Base-by-base conservation (phyloP, 2,888 invertebrate genomes). In the Pterostichus madidus region DNA sequence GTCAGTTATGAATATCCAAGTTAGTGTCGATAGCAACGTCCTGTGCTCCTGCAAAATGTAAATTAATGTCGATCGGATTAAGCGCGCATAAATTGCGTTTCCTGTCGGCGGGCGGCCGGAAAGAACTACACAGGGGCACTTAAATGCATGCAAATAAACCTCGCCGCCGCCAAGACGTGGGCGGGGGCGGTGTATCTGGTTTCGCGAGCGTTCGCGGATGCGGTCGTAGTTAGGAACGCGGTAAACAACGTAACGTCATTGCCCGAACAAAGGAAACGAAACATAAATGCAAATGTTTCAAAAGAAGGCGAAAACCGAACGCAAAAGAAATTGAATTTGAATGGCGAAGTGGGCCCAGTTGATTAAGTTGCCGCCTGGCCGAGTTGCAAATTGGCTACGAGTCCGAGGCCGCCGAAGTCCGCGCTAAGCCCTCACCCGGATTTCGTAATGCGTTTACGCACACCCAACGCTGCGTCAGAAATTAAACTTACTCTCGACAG, bases 291-390 rank as follows among this genome's bases (percentile, higher is more conserved):
- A 71, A 80, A 80, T 80, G 80, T 53, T 80, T 53, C 68, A 71
- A 71, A 85, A 84, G 83, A 84, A 78, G 83, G 83, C 83, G 84
- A 83, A 84, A 85, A 84, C 85, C 83, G 85, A 85, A 85, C 85
- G 59, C 85, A 83, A 73, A 79, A 79, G 77, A 84, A 85, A 86
- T 86, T 85, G 84, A 85, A 85, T 86, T 85, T 85, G 85, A 86
- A 85, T 85, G 84, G 84, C 84, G 84, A 85, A 84, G 84, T 85
- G 81, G 71, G 85, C 84, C 84, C 75, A 56, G 85, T 84, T 85
- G 84, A 85, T 73, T 80, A 80, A 83, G 76, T 77, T 71, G 73
- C 64, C 56, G 64, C 56, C 53, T 83, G 79, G 71, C 83, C 71
- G 78, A 73, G 73, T 53, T 83, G 71, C 83, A 80, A 80, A 80